A percentile compares a stretch with the other conserved stretches of the same genome.
Conservation (phyloP, 2,888 invertebrate species). For the Rugalucina vietnamica region DNA sequence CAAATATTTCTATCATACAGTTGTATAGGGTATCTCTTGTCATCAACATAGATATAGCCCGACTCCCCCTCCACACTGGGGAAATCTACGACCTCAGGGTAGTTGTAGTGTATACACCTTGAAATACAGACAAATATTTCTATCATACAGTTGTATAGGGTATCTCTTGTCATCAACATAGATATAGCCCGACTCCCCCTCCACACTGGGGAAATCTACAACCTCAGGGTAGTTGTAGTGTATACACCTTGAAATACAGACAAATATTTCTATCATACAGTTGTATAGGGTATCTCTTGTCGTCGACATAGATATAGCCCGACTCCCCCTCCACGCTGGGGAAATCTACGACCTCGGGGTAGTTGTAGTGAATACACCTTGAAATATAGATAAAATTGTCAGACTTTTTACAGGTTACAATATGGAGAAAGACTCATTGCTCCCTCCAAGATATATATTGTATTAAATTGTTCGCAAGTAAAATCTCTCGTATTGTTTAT, state of each 20-base stretch:
- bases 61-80: slow-evolving; percentile 87
- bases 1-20: slow-evolving; percentile 76
- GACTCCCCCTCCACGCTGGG: slow-evolving; percentile 87
- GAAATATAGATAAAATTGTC: no score
- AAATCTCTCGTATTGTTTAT: no score
- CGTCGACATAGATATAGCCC: slow-evolving; percentile 86
- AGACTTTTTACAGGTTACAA: no score
- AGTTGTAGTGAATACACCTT: slow-evolving; percentile 81
- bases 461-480: no score
- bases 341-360: slow-evolving; percentile 87
- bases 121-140: no score
- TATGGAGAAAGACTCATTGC: no score
- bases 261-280: slow-evolving; percentile 76
- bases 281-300: slow-evolving; percentile 77
- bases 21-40: slow-evolving; percentile 77
- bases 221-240: slow-evolving; percentile 81
- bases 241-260: slow-evolving; percentile 79
- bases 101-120: slow-evolving; percentile 81
- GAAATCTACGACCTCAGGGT: slow-evolving; percentile 87
- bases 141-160: slow-evolving; percentile 75
- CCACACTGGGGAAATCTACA: slow-evolving; percentile 89
- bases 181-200: slow-evolving; percentile 87
- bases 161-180: slow-evolving; percentile 83
- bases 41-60: slow-evolving; percentile 86
- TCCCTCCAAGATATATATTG: no score